phyloP scores from a whole-genome alignment of 2,888 invertebrate species.

The Eumerus sabulonum region DNA sequence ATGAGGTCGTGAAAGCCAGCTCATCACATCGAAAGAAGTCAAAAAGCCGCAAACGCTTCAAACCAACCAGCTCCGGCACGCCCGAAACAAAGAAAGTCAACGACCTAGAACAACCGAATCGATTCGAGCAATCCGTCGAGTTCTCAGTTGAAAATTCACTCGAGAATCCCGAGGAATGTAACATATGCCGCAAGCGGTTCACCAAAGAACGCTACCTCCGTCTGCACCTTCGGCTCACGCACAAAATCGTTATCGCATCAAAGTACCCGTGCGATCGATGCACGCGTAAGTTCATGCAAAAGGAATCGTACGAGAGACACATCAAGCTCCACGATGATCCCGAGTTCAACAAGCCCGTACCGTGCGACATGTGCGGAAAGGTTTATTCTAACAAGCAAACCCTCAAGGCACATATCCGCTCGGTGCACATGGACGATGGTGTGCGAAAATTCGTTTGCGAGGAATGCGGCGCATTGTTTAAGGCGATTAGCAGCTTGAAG shows the following conservation, averaged over 20 bases:
- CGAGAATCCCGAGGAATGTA: constrained; percentile 54
- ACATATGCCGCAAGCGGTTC: constrained; percentile 56
- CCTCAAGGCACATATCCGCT: constrained; percentile 47
- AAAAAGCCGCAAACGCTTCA: constrained; percentile 5
- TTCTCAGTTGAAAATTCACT: constrained; percentile 33
- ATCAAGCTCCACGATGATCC: constrained; percentile 53
- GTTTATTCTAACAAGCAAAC: constrained; percentile 54
- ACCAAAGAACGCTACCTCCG: constrained; percentile 59
- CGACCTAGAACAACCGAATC: neutral
- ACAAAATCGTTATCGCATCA: constrained; percentile 48
- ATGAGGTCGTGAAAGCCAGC: constrained; percentile 19
- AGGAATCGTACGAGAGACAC: constrained; percentile 54
- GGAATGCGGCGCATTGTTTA: constrained; percentile 58
- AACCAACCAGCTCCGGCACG: constrained; percentile 1
- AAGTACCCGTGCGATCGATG: constrained; percentile 55
- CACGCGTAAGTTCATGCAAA: constrained; percentile 59
- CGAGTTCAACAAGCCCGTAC: constrained; percentile 46
- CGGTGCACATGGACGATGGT: constrained; percentile 48
- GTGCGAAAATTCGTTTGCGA: constrained; percentile 61
- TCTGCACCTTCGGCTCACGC: constrained; percentile 46
- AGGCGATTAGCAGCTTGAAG: constrained; percentile 55
- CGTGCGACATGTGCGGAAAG: constrained; percentile 51
- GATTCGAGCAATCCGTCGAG: constrained; percentile 29
- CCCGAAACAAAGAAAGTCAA: too few relatives aligned
- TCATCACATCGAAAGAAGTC: neutral